Evolutionary conservation across 37 sponge, comb jelly and placozoan species (phyloP).

Genomic region (Bolinopsis microptera): DNA sequence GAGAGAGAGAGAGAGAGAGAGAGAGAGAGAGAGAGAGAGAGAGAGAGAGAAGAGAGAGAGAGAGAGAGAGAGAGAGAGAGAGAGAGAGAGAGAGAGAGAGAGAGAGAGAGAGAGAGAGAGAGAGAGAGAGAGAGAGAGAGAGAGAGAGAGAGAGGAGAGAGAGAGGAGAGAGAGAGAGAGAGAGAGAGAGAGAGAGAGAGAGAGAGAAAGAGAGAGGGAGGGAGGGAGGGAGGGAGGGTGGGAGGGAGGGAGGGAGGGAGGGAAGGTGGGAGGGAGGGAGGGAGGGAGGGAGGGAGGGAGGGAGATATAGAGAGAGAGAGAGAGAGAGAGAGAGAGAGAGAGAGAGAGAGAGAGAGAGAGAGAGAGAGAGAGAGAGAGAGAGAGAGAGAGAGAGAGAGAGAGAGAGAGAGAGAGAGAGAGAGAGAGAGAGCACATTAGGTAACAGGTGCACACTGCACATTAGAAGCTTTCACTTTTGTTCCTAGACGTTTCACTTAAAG

Average conservation of each 20-base stretch:
- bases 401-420: neutral
- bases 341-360: neutral
- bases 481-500: too few relatives aligned
- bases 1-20: too few relatives aligned
- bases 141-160: neutral
- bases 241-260: too few relatives aligned
- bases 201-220: neutral
- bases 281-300: too few relatives aligned
- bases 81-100: constrained; percentile 2
- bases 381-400: neutral
- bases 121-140: neutral
- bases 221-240: constrained; percentile 30
- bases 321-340: constrained; percentile 55
- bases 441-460: too few relatives aligned
- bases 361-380: neutral
- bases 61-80: constrained; percentile 8
- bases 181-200: neutral
- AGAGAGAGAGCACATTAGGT: too few relatives aligned
- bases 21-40: too few relatives aligned
- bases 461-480: too few relatives aligned
- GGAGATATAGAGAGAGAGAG: too few relatives aligned
- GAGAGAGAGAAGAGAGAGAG: too few relatives aligned
- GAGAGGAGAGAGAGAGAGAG: neutral
- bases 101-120: neutral
- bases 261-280: too few relatives aligned